Evolutionary conservation across 2,797 vertebrate species (phyloP), one percentile per base, ranked within the genome.

Genomic region (Acestrorhynchus altus): DNA sequence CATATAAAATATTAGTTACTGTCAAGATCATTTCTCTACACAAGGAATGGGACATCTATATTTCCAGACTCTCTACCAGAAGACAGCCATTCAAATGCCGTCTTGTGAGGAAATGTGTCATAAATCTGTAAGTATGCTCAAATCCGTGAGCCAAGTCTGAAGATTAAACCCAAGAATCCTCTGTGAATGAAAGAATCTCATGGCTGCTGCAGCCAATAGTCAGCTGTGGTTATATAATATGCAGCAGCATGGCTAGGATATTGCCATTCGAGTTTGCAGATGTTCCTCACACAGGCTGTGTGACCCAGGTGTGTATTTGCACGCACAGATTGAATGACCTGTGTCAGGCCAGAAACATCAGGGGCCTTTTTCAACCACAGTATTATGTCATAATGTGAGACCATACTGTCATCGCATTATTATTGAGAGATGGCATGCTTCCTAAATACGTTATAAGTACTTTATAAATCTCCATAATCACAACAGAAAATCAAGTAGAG

Each of bases 251-350:
- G 22, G 6, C 0, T 24, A 24, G 7, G 47, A 65, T 59, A 70
- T 81, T 85, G 20, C 26, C 82, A 61, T 57, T 22, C 26, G 24
- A 35, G 12, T 39, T 40, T 69, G 46, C 72, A 83, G 44, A 80
- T 63, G 63, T 22, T 59, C 22, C 13, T 22, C 8, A 56, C 8
- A 71, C 6, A 47, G 60, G 1, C 64, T 67, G 77, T 39, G 59
- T 35, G 57, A 60, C 57, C 9, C 57, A 60, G 75, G 13, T 65
- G 47, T 31, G 79, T 66, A 18, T 26, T 83, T 70, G 64, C 44
- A 71, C 72, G 28, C 57, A 35, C 10, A 26, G 40, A 26, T 24
- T 49, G 40, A 66, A 47, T 13, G 42, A 24, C 13, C 40, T 66
- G n/a, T 12, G 60, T 13, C 16, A 1, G 16, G 57, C 40, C n/a